Conservation (phyloP, 2,113 vertebrate species). For the Trogon melanurus region DNA sequence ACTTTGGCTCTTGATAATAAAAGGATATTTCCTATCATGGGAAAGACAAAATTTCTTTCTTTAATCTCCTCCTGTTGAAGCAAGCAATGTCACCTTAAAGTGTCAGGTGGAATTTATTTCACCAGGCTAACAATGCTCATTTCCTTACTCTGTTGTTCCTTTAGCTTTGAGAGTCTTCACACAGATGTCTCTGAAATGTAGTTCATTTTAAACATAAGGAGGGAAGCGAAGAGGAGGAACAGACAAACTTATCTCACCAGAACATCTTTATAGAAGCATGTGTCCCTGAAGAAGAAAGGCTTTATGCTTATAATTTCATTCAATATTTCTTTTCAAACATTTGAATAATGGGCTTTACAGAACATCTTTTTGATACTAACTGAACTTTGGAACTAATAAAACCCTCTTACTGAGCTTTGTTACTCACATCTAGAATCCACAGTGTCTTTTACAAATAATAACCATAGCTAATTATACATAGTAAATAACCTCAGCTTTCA, state of each 20-base stretch:
- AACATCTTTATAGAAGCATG: slow-evolving; percentile 25
- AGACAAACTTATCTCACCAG: slow-evolving; percentile 27
- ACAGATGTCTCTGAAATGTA: background rate
- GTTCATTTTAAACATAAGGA: slow-evolving; percentile 18
- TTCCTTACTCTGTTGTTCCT: slow-evolving; percentile 36
- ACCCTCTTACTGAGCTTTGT: background rate
- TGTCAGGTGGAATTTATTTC: slow-evolving; percentile 31
- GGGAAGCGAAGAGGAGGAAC: background rate
- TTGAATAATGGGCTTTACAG: slow-evolving; percentile 43
- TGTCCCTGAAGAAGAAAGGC: slow-evolving; percentile 18
- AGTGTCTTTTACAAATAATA: slow-evolving; percentile 50
- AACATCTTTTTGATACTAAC: slow-evolving; percentile 20
- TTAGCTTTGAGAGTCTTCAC: background rate
- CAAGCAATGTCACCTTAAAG: slow-evolving; percentile 18
- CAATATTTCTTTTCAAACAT: slow-evolving; percentile 45
- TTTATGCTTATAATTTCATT: slow-evolving; percentile 15
- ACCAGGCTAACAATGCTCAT: slow-evolving; percentile 5
- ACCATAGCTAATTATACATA: slow-evolving; percentile 63
- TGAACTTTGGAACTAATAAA: slow-evolving; percentile 35
- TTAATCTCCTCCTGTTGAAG: slow-evolving; percentile 1
- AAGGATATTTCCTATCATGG: background rate
- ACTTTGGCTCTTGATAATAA: background rate
- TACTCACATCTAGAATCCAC: slow-evolving; percentile 1
- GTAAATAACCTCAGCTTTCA: slow-evolving; percentile 68
- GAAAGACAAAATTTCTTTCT: background rate